Conservation (phyloP, 2,797 vertebrate genomes). For the Naso thynnoides region DNA sequence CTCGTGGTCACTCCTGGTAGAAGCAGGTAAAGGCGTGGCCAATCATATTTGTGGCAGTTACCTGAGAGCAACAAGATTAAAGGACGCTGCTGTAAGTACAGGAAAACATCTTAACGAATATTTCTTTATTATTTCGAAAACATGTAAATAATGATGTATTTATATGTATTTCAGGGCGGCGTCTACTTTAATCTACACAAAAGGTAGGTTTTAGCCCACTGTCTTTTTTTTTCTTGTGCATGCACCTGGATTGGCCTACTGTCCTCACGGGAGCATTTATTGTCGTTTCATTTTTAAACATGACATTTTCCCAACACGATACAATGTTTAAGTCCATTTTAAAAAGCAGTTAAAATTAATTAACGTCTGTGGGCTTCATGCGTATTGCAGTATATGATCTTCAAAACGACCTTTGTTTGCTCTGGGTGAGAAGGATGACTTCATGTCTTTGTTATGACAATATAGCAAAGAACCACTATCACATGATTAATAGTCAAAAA, state of each 20-base stretch:
- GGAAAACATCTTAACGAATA: background rate
- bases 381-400: slow-evolving; percentile 46
- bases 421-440: slow-evolving; percentile 61
- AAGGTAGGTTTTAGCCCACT: slow-evolving; percentile 75
- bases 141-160: slow-evolving; percentile 32
- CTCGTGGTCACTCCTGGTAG: background rate
- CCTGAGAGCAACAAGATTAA: slow-evolving; percentile 83
- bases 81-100: slow-evolving; percentile 89
- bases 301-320: background rate
- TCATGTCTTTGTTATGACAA: slow-evolving; percentile 74
- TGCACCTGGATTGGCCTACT: slow-evolving; percentile 70
- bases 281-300: slow-evolving; percentile 5
- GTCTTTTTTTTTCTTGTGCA: slow-evolving; percentile 28
- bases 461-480: slow-evolving; percentile 21
- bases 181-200: slow-evolving; percentile 84
- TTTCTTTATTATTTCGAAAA: slow-evolving; percentile 5
- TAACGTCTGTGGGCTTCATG: background rate
- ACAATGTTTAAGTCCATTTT: background rate
- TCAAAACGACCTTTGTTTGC: slow-evolving; percentile 74
- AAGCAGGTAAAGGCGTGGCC: slow-evolving; percentile 78
- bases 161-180: slow-evolving; percentile 86
- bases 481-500: background rate
- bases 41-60: slow-evolving; percentile 68
- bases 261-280: background rate
- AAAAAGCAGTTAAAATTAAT: background rate